Base-by-base conservation (phyloP, 2,113 vertebrate genomes). In the Salvator merianae region DNA sequence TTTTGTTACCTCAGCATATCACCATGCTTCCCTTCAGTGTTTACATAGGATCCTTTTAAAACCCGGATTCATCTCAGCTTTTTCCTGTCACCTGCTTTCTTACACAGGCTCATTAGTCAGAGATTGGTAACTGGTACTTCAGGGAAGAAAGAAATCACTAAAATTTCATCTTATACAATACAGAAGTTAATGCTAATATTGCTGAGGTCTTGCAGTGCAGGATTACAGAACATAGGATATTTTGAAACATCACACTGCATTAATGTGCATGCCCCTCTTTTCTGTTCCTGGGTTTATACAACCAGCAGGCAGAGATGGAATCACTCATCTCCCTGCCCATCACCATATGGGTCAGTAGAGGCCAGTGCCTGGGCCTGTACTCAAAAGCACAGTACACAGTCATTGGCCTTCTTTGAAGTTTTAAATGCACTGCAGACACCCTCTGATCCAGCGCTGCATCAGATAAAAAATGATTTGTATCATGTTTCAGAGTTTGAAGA, bases 81-180 rank as follows among this genome's bases (percentile, higher is more conserved):
- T 92, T 90, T 74, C 65, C 84, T 91, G 84, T 66, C 30, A 76
- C 73, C 84, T 63, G 65, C 85, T 62, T 89, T 43, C 89, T 76
- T 53, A 86, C n/a, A 32, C 2, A 14, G 65, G 72, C 84, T 91
- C 38, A 30, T 63, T 88, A 85, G 38, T 78, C 14, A 26, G 59
- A 62, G 59, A 62, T 70, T 78, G 50, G n/a, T 14, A 40, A 62
- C 32, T 84, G 16, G n/a, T n/a, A n/a, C n/a, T n/a, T n/a, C 26
- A 40, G 40, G 70, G 34, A 62, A 30, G 8, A n/a, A 24, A 59
- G 30, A 47, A 18, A 14, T 14, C 40, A 9, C 16, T 7, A 53
- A 14, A 53, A 36, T 4, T 76, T 12, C 55, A 43, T 59, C 20
- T 32, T 71, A 9, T 24, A 14, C 28, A 70, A 20, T 36, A 43